phyloP scores from a whole-genome alignment of 2,888 invertebrate genomes.

The Dolichomitus sp. region DNA sequence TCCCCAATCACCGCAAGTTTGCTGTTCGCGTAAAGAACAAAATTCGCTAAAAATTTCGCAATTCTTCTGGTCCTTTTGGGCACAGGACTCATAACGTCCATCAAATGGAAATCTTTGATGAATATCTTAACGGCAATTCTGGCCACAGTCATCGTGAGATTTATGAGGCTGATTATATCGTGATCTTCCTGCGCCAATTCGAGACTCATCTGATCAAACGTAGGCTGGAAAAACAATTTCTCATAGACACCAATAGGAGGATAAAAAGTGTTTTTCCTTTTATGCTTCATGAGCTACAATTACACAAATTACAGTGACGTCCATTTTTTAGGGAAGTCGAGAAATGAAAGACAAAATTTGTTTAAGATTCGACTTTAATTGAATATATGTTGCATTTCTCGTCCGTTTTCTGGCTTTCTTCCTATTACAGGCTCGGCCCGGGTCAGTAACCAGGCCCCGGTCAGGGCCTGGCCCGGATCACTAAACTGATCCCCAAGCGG shows the following conservation, averaged over 20 bases:
- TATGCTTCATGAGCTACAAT: neutral
- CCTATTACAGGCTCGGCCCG: no score
- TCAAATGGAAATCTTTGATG: slow-evolving; percentile 73
- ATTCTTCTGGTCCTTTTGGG: slow-evolving; percentile 75
- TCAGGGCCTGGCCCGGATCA: no score
- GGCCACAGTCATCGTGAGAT: slow-evolving; percentile 71
- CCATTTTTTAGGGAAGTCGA: no score
- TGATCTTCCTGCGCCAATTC: slow-evolving; percentile 63
- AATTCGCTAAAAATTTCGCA: slow-evolving; percentile 75
- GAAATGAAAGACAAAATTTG: no score
- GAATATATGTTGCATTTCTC: no score
- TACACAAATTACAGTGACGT: neutral
- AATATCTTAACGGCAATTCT: slow-evolving; percentile 73
- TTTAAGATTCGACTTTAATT: no score
- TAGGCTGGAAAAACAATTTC: slow-evolving; percentile 65
- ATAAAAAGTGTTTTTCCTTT: no score
- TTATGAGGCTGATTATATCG: slow-evolving; percentile 72
- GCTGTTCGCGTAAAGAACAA: slow-evolving; percentile 72
- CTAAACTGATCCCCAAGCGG: no score
- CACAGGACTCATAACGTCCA: slow-evolving; percentile 75
- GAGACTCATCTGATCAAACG: slow-evolving; percentile 68
- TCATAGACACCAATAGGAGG: neutral
- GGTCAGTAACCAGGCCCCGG: no score
- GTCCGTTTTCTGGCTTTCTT: no score
- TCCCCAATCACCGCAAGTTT: slow-evolving; percentile 68